Conservation (phyloP, 2,797 vertebrate genomes). For the Acanthurus tractus region DNA sequence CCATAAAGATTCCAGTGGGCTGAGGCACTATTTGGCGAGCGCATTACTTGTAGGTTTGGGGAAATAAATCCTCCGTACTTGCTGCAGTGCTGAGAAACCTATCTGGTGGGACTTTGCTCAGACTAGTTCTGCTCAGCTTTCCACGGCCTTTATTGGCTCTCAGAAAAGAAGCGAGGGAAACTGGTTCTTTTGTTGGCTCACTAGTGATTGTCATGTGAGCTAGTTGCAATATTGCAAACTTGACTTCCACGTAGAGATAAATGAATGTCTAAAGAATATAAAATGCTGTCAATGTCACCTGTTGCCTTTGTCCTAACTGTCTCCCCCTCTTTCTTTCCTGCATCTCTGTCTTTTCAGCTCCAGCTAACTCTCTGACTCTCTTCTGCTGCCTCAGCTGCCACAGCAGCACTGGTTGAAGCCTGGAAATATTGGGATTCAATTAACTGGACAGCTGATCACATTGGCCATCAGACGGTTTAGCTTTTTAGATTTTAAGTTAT, state of each 20-base stretch:
- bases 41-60: conserved; percentile 41
- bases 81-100: conserved; percentile 60
- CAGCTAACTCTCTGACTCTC: no score
- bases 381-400: no score
- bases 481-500: no score
- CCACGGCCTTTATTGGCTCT: conserved; percentile 28
- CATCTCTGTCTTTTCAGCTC: no score
- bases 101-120: conserved; percentile 58
- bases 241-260: conserved; percentile 6
- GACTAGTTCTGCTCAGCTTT: conserved; percentile 45
- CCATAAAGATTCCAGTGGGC: conserved; percentile 79
- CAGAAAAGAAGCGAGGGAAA: conserved; percentile 1
- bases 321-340: no score
- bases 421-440: no score
- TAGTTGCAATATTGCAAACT: conserved; percentile 12
- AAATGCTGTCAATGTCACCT: no score
- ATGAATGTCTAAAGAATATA: no score
- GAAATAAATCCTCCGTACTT: conserved; percentile 70
- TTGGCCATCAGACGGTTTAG: no score
- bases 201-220: conserved; percentile 14
- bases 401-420: no score
- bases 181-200: conserved; percentile 5
- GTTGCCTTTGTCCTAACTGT: no score
- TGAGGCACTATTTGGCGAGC: conserved; percentile 77
- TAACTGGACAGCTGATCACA: no score